A percentile compares a stretch with the other conserved stretches of the same genome.
phyloP scores from a whole-genome alignment of 2,888 invertebrate genomes.

The Drosophila dives region DNA sequence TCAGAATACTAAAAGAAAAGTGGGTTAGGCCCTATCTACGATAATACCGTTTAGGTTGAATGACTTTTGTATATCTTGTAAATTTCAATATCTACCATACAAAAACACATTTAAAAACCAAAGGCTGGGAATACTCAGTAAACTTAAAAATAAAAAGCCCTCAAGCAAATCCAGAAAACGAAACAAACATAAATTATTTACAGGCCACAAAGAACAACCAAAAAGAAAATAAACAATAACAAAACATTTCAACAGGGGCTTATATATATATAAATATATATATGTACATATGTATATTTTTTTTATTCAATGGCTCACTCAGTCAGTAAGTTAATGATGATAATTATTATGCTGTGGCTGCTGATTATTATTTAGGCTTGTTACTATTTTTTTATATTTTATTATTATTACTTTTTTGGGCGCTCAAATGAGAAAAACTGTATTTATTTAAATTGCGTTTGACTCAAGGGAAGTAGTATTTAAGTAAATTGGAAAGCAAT shows the following conservation, averaged over 20 bases:
- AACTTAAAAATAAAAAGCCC: conserved; percentile 33
- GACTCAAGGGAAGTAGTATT: conserved; percentile 2
- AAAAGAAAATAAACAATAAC: conserved; percentile 34
- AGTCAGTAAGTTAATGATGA: conserved; percentile 77
- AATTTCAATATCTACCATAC: conserved; percentile 68
- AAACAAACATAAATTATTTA: conserved; percentile 51
- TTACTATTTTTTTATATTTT: not conserved
- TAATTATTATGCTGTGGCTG: conserved; percentile 63
- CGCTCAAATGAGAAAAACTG: conserved; percentile 45
- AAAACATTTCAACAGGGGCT: conserved; percentile 15
- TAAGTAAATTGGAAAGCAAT: conserved; percentile 4
- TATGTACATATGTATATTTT: not conserved
- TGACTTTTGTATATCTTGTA: conserved; percentile 54
- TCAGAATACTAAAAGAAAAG: conserved; percentile 44
- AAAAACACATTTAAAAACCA: not conserved
- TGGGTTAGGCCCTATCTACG: conserved; percentile 47
- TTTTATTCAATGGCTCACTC: conserved; percentile 49
- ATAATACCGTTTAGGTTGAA: conserved; percentile 67
- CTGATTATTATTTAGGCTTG: conserved; percentile 57
- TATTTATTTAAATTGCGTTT: conserved; percentile 15
- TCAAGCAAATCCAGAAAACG: conserved; percentile 25
- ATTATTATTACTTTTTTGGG: conserved; percentile 27
- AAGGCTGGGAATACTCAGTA: conserved; percentile 29
- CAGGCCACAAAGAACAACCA: conserved; percentile 20
- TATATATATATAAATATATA: not conserved